These are phyloP conservation scores for Wasmannia auropunctata DNA, from an alignment of 1,140 invertebrate genomes.

Conservation along the genomic window DNA sequence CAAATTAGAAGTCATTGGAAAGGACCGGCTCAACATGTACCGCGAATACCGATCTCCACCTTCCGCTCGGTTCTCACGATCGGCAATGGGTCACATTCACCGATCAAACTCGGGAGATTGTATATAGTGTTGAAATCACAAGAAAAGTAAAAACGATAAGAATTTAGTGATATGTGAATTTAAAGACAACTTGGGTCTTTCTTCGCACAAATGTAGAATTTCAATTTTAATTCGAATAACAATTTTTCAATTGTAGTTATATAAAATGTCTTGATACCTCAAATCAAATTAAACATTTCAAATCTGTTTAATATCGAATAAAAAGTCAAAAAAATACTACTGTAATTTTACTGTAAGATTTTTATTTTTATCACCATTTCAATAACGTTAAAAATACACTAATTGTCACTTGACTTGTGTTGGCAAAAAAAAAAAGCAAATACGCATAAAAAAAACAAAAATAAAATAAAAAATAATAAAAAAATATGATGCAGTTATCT, in stretches of 20 bases:
- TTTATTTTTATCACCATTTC: not conserved
- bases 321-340: not conserved
- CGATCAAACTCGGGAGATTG: not conserved
- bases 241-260: not conserved
- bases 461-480: not conserved
- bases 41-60: constrained; percentile 14
- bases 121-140: not conserved
- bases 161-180: not conserved
- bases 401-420: not conserved
- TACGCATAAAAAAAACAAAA: not conserved
- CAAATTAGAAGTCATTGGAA: constrained; percentile 69
- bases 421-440: not conserved
- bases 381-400: not conserved
- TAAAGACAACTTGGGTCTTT: not conserved
- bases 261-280: no score
- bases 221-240: not conserved
- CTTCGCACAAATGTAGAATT: not conserved
- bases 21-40: constrained; percentile 1
- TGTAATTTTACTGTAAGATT: not conserved
- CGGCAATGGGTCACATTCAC: not conserved
- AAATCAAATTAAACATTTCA: not conserved
- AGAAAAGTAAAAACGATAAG: not conserved
- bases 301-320: not conserved
- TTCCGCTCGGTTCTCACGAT: constrained; percentile 46
- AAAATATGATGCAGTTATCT: not conserved